These are phyloP conservation scores for Ctenopoma multispine DNA, from an alignment of 2,797 vertebrate species.

Conservation along the genomic window DNA sequence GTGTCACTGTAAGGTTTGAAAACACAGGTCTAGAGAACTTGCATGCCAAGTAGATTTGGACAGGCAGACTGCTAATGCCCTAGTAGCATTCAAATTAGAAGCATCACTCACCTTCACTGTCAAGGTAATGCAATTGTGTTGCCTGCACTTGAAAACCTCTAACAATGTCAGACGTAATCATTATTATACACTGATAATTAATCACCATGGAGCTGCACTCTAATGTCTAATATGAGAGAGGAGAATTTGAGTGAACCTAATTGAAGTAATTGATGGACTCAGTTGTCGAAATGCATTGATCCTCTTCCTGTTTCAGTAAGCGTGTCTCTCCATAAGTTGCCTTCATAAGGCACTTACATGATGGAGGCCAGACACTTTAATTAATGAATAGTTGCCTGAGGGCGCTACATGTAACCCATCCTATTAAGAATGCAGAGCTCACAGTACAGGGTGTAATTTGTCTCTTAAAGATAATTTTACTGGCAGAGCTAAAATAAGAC, in stretches of 20 bases:
- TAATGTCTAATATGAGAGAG: constrained; percentile 28
- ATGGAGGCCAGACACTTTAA: constrained; percentile 64
- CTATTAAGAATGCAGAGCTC: constrained; percentile 67
- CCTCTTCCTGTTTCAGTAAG: constrained; percentile 32
- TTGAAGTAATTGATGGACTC: constrained; percentile 59
- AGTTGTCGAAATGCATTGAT: constrained; percentile 46
- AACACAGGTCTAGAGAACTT: not conserved
- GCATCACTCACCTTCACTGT: not conserved
- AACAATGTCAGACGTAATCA: constrained; percentile 5
- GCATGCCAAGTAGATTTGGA: not conserved
- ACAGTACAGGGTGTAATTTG: constrained; percentile 73
- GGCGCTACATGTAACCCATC: constrained; percentile 61
- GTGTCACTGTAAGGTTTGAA: not conserved
- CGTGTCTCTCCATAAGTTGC: constrained; percentile 47
- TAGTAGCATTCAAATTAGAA: constrained; percentile 9
- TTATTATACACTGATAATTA: not conserved
- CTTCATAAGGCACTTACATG: constrained; percentile 54
- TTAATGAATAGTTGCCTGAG: constrained; percentile 63
- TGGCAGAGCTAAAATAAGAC: constrained; percentile 59
- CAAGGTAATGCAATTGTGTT: not conserved
- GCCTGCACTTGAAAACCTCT: not conserved
- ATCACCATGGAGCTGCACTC: not conserved
- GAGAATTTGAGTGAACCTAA: constrained; percentile 25
- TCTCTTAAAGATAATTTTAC: constrained; percentile 70
- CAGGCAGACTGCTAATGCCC: not conserved